Conservation (phyloP, 2,888 invertebrate genomes). For the Scaptomyza tumidula region DNA sequence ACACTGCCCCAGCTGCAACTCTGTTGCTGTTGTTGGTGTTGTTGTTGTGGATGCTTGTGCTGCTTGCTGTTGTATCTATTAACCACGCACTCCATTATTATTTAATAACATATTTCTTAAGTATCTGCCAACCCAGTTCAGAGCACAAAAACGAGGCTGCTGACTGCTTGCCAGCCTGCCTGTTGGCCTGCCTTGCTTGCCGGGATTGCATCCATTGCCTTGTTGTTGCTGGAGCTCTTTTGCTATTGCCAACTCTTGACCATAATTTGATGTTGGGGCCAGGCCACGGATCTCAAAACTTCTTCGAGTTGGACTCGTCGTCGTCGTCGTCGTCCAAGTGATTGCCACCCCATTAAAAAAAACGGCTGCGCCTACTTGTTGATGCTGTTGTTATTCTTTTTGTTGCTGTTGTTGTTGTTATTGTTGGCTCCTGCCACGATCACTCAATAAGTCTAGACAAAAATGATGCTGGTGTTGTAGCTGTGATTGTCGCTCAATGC, state of each 20-base stretch:
- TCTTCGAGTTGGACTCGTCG: constrained; percentile 14
- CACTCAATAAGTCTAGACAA: constrained; percentile 82
- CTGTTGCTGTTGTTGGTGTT: constrained; percentile 21
- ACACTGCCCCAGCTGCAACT: constrained; percentile 51
- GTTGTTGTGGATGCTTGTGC: constrained; percentile 38
- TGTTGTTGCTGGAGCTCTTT: constrained; percentile 46
- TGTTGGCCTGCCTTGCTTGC: constrained; percentile 10
- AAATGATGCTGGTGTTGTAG: constrained; percentile 72
- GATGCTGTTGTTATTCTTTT: constrained; percentile 9
- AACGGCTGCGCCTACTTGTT: constrained; percentile 43
- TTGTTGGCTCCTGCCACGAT: constrained; percentile 76
- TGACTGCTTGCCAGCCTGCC: constrained; percentile 16
- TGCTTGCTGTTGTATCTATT: constrained; percentile 75
- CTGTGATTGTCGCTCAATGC: constrained; percentile 71
- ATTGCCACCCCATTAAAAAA: constrained; percentile 84
- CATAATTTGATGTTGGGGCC: constrained; percentile 73
- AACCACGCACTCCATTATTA: constrained; percentile 83
- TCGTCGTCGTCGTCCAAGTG: constrained; percentile 72
- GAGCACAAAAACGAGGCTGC: constrained; percentile 77
- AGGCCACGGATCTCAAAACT: constrained; percentile 42
- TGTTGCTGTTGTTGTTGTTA: neutral
- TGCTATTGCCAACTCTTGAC: constrained; percentile 70
- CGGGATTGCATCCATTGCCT: constrained; percentile 28
- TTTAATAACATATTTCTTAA: constrained; percentile 83
- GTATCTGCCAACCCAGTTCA: constrained; percentile 83